phyloP scores from a whole-genome alignment of 2,113 vertebrate species.

The Ctenodactylus gundi region DNA sequence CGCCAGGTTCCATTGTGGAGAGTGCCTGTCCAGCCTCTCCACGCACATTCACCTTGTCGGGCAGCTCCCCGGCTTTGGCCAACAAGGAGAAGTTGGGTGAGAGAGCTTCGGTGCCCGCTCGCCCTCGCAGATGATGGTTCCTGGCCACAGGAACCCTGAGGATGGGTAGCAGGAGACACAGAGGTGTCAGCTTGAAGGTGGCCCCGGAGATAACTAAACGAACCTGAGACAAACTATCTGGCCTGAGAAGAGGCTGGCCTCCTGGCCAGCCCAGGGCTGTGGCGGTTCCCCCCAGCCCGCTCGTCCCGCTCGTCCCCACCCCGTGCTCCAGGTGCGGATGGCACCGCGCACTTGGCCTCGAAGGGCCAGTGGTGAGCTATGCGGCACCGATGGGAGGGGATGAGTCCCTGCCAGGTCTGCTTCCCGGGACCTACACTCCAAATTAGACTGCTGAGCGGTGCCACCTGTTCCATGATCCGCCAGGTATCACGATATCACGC shows the following conservation, averaged over 20 bases:
- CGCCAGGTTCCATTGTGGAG: not conserved
- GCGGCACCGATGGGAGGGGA: not conserved
- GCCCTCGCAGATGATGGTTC: not conserved
- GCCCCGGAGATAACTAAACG: not conserved
- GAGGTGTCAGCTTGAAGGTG: slow-evolving; percentile 16
- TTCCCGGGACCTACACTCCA: not conserved
- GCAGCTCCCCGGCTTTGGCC: not conserved
- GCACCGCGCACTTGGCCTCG: not conserved
- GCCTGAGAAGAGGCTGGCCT: not conserved
- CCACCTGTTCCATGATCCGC: slow-evolving; percentile 26
- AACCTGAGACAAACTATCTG: not conserved
- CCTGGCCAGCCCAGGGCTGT: not conserved
- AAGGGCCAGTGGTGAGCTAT: not conserved
- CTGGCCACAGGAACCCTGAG: not conserved
- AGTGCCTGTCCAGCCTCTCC: not conserved
- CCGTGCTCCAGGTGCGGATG: accelerated
- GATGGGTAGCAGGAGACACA: not conserved
- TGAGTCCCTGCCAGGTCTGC: not conserved
- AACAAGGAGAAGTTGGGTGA: not conserved
- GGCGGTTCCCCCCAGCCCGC: accelerated
- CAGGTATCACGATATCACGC: not conserved
- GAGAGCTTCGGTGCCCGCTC: not conserved
- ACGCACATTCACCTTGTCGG: not conserved
- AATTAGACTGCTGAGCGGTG: slow-evolving; percentile 20
- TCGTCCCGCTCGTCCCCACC: not conserved